Evolutionary conservation across 1,140 invertebrate species (phyloP).

Genomic region (Drosophila ercepeae): DNA sequence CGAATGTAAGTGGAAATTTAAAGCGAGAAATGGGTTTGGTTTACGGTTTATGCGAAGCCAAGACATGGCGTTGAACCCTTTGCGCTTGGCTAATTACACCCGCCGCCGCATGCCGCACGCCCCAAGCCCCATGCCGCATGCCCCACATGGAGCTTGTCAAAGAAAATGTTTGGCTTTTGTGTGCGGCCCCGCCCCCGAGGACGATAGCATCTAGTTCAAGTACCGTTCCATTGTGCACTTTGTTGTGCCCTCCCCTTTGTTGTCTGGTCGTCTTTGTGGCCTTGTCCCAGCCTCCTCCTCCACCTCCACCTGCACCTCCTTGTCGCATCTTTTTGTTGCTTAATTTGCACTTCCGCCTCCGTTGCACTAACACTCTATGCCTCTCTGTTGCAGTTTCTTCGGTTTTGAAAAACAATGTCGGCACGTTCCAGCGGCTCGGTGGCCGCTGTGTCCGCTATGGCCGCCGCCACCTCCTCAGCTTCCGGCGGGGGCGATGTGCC

Average conservation of each 20-base stretch:
- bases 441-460: conserved; percentile 8
- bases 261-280: conserved; percentile 58
- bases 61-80: conserved; percentile 59
- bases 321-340: conserved; percentile 35
- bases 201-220: conserved; percentile 48
- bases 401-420: conserved; percentile 53
- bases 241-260: conserved; percentile 58
- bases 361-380: conserved; percentile 12
- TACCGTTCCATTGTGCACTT: conserved; percentile 53
- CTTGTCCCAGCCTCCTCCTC: conserved; percentile 43
- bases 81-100: conserved; percentile 6
- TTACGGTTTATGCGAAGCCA: conserved; percentile 16
- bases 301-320: conserved; percentile 27
- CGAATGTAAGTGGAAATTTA: conserved; percentile 43
- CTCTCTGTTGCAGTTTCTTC: conserved; percentile 32
- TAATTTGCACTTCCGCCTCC: conserved; percentile 68
- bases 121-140: too few species aligned
- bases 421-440: conserved; percentile 59
- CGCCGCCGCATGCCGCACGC: neutral
- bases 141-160: conserved; percentile 7
- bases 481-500: conserved; percentile 60
- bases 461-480: conserved; percentile 31
- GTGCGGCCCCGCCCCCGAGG: conserved; percentile 15
- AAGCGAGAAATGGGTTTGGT: conserved; percentile 18
- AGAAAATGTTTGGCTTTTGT: conserved; percentile 57